phyloP scores from a whole-genome alignment of 2,113 vertebrate genomes.

The Pteropus alecto region DNA sequence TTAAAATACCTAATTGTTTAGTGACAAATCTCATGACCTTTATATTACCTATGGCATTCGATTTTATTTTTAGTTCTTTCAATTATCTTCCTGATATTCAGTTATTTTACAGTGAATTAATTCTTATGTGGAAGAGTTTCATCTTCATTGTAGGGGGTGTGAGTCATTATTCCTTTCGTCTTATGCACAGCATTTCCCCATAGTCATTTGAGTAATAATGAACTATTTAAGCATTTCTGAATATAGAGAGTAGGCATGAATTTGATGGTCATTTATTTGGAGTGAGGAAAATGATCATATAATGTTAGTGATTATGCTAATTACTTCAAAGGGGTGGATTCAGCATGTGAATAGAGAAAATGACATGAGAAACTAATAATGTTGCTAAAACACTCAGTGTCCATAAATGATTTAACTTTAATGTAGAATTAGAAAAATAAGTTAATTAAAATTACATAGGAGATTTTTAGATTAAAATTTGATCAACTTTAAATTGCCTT shows the following conservation, averaged over 20 bases:
- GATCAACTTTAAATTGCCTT: neutral
- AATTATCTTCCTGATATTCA: conserved; percentile 26
- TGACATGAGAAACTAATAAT: conserved; percentile 31
- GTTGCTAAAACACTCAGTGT: neutral
- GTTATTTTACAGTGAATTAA: conserved; percentile 62
- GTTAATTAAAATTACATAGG: neutral
- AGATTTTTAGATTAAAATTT: conserved; percentile 8
- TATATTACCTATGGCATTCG: conserved; percentile 44
- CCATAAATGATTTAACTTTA: neutral
- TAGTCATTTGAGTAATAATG: conserved; percentile 57
- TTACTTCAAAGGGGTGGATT: conserved; percentile 52
- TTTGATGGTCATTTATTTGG: conserved; percentile 71
- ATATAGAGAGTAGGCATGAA: conserved; percentile 2
- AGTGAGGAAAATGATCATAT: conserved; percentile 70
- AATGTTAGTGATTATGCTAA: conserved; percentile 75
- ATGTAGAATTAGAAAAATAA: neutral
- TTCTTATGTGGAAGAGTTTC: conserved; percentile 47
- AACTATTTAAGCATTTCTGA: conserved; percentile 64
- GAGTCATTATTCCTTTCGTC: conserved; percentile 56
- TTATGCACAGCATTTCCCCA: conserved; percentile 43
- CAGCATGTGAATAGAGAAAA: conserved; percentile 18
- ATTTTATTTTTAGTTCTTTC: conserved; percentile 62
- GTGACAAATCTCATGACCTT: conserved; percentile 48
- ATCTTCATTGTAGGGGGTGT: conserved; percentile 35
- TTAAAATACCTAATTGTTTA: conserved; percentile 40